Conservation (phyloP, 2,113 vertebrate genomes). For the Seriola dumerili region DNA sequence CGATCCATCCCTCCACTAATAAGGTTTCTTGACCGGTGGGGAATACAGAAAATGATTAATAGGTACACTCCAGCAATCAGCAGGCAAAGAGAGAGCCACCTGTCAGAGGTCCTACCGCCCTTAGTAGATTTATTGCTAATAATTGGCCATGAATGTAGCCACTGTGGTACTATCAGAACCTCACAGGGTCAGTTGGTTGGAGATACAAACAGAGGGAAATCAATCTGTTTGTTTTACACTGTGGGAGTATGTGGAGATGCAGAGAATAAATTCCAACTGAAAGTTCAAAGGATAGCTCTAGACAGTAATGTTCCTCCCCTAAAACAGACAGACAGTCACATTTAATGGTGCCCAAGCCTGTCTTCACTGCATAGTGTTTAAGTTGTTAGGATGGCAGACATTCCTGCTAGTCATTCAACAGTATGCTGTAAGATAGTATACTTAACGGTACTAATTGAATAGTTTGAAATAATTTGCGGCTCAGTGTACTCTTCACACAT, state of each 20-base stretch:
- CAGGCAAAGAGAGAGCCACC: constrained; percentile 67
- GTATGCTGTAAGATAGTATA: background rate
- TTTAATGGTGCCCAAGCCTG: constrained; percentile 9
- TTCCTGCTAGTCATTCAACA: constrained; percentile 2
- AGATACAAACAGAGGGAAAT: constrained; percentile 46
- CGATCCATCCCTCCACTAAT: constrained; percentile 38
- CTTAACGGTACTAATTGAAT: constrained; percentile 27
- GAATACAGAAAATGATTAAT: constrained; percentile 75
- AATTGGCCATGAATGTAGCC: constrained; percentile 63
- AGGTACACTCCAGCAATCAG: constrained; percentile 70
- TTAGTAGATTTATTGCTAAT: constrained; percentile 76
- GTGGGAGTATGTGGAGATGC: background rate
- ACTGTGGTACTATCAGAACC: constrained; percentile 50
- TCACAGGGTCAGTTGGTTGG: constrained; percentile 37
- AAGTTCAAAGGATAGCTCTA: constrained; percentile 3
- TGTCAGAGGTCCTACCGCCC: constrained; percentile 63
- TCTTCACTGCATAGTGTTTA: constrained; percentile 1
- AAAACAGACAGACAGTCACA: constrained; percentile 31
- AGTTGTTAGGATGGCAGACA: constrained; percentile 11
- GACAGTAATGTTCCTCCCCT: background rate
- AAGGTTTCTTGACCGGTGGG: constrained; percentile 38
- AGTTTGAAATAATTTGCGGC: constrained; percentile 24
- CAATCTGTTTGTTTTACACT: constrained; percentile 39
- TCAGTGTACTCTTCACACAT: constrained; percentile 12
- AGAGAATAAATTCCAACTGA: constrained; percentile 33